A percentile compares a stretch with the other conserved stretches of the same genome.
These are phyloP conservation scores for Sitta carolinensis DNA, from an alignment of 2,797 vertebrate species.

Conservation along the genomic window DNA sequence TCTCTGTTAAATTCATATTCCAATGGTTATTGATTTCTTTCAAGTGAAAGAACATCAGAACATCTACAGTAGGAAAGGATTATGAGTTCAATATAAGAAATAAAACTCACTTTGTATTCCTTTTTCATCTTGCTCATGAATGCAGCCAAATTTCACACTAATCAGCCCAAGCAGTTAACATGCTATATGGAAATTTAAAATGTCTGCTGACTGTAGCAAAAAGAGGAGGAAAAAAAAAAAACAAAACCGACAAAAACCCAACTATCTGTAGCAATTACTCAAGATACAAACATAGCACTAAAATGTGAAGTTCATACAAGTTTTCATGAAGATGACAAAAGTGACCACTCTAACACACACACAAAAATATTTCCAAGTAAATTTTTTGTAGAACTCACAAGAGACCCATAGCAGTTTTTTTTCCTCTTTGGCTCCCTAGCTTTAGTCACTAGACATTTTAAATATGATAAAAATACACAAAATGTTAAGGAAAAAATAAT, in stretches of 20 bases:
- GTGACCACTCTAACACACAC: neutral
- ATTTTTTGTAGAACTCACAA: neutral
- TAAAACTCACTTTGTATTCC: constrained; percentile 55
- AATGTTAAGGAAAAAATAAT: neutral
- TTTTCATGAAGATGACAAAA: neutral
- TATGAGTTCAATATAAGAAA: constrained; percentile 44
- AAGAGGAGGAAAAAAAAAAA: neutral
- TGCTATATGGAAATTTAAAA: constrained; percentile 38
- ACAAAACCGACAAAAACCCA: neutral
- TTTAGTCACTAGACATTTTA: neutral
- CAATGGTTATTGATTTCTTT: neutral
- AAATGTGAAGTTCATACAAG: neutral
- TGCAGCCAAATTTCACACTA: constrained; percentile 57
- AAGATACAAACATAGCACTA: neutral
- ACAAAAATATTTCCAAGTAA: neutral
- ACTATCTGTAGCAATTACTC: neutral
- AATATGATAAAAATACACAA: neutral
- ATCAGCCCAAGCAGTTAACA: constrained; percentile 47
- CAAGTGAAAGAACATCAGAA: constrained; percentile 33
- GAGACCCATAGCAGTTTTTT: neutral
- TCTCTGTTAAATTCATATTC: neutral
- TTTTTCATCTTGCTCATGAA: constrained; percentile 37
- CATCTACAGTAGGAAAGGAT: constrained; percentile 26
- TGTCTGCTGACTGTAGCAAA: constrained; percentile 31
- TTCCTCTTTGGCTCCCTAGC: neutral